Conservation (phyloP, 1,140 invertebrate genomes). For the Ceratosolen solmsi region DNA sequence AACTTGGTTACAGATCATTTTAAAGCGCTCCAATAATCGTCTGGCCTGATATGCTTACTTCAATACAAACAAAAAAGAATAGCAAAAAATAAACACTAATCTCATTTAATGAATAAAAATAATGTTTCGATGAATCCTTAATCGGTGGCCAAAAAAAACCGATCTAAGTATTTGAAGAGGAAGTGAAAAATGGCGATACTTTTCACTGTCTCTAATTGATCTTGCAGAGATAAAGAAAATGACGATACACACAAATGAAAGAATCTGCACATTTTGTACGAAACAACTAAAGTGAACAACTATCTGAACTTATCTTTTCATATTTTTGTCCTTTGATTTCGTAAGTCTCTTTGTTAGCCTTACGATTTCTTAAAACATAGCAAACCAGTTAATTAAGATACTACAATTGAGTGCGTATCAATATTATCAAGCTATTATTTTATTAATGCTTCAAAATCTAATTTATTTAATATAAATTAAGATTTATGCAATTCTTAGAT, state of each 20-base stretch:
- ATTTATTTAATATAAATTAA: not conserved
- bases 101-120: conserved; percentile 9
- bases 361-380: conserved; percentile 32
- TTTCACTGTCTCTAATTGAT: conserved; percentile 8
- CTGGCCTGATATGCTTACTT: conserved; percentile 42
- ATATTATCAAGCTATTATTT: not conserved
- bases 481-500: not conserved
- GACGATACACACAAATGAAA: conserved; percentile 12
- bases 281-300: conserved; percentile 12
- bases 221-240: not conserved
- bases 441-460: not conserved
- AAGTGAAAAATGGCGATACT: not conserved
- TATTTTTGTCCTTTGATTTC: conserved; percentile 8
- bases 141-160: conserved; percentile 24
- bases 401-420: no score
- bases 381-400: no score
- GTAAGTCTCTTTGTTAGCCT: conserved; percentile 32
- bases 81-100: not conserved
- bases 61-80: conserved; percentile 19
- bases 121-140: conserved; percentile 24
- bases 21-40: conserved; percentile 27
- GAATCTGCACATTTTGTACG: conserved; percentile 43
- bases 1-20: conserved; percentile 29
- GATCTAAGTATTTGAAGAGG: conserved; percentile 36
- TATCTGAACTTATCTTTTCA: not conserved